Evolutionary conservation across 2,113 vertebrate species (phyloP).

Genomic region (Bubo bubo): DNA sequence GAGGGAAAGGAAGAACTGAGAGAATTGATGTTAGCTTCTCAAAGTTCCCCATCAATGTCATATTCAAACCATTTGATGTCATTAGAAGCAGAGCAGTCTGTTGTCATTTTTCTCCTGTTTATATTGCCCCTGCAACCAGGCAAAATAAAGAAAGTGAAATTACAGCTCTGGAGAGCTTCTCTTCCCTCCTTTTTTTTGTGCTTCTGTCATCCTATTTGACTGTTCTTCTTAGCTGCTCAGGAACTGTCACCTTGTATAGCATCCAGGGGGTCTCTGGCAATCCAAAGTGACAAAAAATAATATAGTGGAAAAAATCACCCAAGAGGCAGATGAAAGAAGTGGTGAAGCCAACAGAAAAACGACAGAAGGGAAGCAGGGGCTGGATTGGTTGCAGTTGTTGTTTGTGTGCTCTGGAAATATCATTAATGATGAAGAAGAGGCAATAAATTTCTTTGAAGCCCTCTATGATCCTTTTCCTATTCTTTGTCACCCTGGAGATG

Average conservation of each 20-base stretch:
- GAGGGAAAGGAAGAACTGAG: background rate
- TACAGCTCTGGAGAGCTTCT: conserved; percentile 20
- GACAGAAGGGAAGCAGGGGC: background rate
- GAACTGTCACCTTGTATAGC: background rate
- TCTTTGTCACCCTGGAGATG: conserved; percentile 28
- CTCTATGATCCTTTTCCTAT: conserved; percentile 19
- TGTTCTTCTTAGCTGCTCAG: background rate
- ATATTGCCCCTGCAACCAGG: background rate
- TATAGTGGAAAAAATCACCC: background rate
- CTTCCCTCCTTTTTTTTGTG: background rate
- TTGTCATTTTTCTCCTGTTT: conserved; percentile 18
- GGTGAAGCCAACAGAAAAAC: background rate
- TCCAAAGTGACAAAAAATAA: conserved; percentile 28
- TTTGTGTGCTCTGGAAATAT: conserved; percentile 16
- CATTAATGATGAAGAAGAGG: background rate
- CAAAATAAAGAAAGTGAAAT: conserved; percentile 23
- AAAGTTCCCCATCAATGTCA: background rate
- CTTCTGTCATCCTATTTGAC: background rate
- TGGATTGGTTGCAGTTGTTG: background rate
- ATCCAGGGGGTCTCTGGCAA: background rate
- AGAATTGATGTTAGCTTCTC: background rate
- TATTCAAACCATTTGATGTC: background rate
- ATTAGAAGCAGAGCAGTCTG: background rate
- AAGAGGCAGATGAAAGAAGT: background rate
- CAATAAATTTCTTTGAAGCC: conserved; percentile 53